Base-by-base conservation (phyloP, 2,888 invertebrate species). In the Eupithecia pulchellata region DNA sequence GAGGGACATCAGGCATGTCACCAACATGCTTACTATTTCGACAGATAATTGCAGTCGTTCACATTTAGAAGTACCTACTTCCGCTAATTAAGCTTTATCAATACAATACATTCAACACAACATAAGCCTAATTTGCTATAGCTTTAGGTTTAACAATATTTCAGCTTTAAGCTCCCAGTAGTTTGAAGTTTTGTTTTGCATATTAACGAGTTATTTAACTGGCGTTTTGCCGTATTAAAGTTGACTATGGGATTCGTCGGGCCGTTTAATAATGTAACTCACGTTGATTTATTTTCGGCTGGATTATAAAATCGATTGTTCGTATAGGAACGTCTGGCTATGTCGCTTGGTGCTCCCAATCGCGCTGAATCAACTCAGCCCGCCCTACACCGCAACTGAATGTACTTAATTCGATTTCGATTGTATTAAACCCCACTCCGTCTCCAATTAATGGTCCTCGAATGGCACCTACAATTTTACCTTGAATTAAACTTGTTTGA, bases 321-420 rank as follows among this genome's bases (percentile, higher is more conserved):
- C 66, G 29, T 67, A 67, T 72, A 67, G 52, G 52, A 25, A 52
- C 67, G 67, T 61, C 69, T 67, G 73, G 65, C 61, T 87, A 70
- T 71, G 83, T 83, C 69, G 68, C 75, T 84, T 79, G 82, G 84
- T 85, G 88, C 87, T 86, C 89, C 87, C 88, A 86, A 84, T 86
- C 81, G 84, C 86, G 92, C 92, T 92, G 93, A 93, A 88, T 93
- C 92, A 89, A 89, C 91, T 87, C 82, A 85, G 85, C 88, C 86
- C 87, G 83, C 87, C 83, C 84, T 78, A 79, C 78, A 80, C 91
- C 91, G 89, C 92, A 91, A 89, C 91, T 88, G 89, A 92, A 91
- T 90, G 87, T 90, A 91, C 90, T 92, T 91, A 92, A 93, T 93
- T 93, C 88, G 90, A 92, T 92, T 91, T 87, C 91, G 86, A 92